Percentiles rank a stretch among this genome's conserved stretches.
These are phyloP conservation scores for Micromesistius poutassou DNA, from an alignment of 2,797 vertebrate genomes.

Conservation along the genomic window DNA sequence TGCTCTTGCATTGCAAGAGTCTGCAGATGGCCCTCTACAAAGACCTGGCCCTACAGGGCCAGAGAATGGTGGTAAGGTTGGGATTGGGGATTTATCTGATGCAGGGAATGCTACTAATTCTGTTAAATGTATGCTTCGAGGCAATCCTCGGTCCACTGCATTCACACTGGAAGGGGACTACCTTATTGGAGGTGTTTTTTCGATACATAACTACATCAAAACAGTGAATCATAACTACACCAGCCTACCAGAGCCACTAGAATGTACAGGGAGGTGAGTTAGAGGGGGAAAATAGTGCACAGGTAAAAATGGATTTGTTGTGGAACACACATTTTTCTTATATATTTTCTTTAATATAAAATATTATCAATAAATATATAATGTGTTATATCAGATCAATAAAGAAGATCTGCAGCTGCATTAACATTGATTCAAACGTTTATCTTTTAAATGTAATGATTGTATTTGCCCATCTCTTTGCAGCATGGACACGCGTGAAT, in stretches of 20 bases:
- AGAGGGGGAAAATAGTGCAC: not conserved
- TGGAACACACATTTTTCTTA: constrained; percentile 19
- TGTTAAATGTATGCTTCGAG: constrained; percentile 41
- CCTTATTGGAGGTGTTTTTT: constrained; percentile 59
- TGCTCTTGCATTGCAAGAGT: not conserved
- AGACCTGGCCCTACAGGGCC: not conserved
- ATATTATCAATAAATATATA: not conserved
- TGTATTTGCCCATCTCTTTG: constrained; percentile 3
- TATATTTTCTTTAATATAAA: too few species aligned
- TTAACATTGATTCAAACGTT: not conserved
- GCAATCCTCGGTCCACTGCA: constrained; percentile 22
- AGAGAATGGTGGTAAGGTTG: constrained; percentile 19
- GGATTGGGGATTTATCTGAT: constrained; percentile 1
- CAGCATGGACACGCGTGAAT: constrained; percentile 46
- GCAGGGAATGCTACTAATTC: constrained; percentile 5
- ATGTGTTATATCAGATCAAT: not conserved
- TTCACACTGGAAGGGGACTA: constrained; percentile 59
- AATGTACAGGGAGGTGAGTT: constrained; percentile 61
- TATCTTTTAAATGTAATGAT: not conserved
- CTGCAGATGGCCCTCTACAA: not conserved
- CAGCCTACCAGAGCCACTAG: constrained; percentile 43
- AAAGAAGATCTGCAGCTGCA: not conserved
- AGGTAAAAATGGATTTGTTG: not conserved
- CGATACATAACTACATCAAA: constrained; percentile 52
- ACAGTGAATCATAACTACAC: constrained; percentile 49